These are phyloP conservation scores for Crocallis elinguaria DNA, from an alignment of 2,888 invertebrate species.

Conservation along the genomic window DNA sequence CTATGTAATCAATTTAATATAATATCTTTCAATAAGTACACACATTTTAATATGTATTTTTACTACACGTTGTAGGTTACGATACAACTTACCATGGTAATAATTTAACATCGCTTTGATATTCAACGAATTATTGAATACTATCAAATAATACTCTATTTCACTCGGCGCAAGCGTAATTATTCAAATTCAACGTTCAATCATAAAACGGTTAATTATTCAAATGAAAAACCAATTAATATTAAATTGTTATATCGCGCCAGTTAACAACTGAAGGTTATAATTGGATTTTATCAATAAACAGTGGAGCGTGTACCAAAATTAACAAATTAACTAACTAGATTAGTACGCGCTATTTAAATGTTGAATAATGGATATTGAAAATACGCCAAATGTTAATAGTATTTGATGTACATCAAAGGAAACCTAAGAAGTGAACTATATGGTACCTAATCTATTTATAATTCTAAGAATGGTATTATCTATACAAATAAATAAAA, in stretches of 20 bases:
- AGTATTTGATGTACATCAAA: background rate
- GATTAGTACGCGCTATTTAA: conserved; percentile 11
- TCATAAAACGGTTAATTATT: conserved; percentile 33
- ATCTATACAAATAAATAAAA: too few species aligned
- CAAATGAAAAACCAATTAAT: conserved; percentile 39
- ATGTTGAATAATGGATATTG: conserved; percentile 13
- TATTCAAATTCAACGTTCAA: conserved; percentile 21
- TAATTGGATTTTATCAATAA: conserved; percentile 50
- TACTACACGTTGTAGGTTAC: too few species aligned
- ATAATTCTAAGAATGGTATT: too few species aligned
- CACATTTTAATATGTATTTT: too few species aligned
- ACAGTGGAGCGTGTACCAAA: conserved; percentile 28
- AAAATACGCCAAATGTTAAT: background rate
- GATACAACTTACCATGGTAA: background rate
- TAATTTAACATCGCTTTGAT: background rate
- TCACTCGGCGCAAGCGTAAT: conserved; percentile 11
- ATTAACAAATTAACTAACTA: conserved; percentile 27
- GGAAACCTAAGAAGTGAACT: too few species aligned
- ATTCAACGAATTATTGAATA: conserved; percentile 8
- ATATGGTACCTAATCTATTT: too few species aligned
- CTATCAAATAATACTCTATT: conserved; percentile 9
- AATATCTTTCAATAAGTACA: too few species aligned
- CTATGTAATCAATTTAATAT: too few species aligned
- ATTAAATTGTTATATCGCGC: conserved; percentile 39
- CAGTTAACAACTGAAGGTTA: conserved; percentile 35